Conservation (phyloP, 1,140 invertebrate species). For the Lanistes nyassanus region DNA sequence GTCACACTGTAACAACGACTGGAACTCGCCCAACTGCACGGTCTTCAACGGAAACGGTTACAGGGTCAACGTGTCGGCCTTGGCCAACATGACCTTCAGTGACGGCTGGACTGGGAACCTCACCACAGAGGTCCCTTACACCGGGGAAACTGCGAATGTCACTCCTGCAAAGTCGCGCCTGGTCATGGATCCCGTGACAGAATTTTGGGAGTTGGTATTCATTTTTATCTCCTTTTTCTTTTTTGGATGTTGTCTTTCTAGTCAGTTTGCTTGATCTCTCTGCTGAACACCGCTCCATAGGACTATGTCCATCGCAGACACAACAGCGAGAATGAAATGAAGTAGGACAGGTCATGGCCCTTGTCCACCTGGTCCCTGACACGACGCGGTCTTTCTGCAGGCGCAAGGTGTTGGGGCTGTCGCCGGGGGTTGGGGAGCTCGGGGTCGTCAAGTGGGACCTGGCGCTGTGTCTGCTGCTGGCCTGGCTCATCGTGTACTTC, state of each 20-base stretch:
- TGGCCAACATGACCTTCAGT: conserved; percentile 2
- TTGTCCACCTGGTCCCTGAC: too few species aligned
- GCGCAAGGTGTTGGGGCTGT: conserved; percentile 78
- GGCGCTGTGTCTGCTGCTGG: conserved; percentile 85
- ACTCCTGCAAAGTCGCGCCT: not conserved
- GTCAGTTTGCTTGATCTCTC: not conserved
- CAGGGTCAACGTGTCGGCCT: not conserved
- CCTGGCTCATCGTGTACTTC: conserved; percentile 97
- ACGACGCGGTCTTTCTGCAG: conserved; percentile 45
- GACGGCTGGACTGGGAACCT: not conserved
- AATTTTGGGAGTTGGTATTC: conserved; percentile 63
- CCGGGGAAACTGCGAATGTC: conserved; percentile 12
- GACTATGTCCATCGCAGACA: not conserved
- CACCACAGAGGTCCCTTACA: conserved; percentile 11
- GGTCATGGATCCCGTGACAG: conserved; percentile 55
- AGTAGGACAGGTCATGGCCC: too few species aligned
- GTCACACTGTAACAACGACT: conserved; percentile 65
- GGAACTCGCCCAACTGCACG: conserved; percentile 63
- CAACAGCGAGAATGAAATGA: too few species aligned
- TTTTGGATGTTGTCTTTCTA: not conserved
- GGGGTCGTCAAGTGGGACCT: conserved; percentile 94
- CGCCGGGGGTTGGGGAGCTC: conserved; percentile 87
- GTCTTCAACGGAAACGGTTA: conserved; percentile 18
- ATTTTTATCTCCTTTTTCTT: conserved; percentile 10
- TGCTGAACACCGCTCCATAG: not conserved